Base-by-base conservation (phyloP, 2,888 invertebrate genomes). In the Parascotia fuliginaria region DNA sequence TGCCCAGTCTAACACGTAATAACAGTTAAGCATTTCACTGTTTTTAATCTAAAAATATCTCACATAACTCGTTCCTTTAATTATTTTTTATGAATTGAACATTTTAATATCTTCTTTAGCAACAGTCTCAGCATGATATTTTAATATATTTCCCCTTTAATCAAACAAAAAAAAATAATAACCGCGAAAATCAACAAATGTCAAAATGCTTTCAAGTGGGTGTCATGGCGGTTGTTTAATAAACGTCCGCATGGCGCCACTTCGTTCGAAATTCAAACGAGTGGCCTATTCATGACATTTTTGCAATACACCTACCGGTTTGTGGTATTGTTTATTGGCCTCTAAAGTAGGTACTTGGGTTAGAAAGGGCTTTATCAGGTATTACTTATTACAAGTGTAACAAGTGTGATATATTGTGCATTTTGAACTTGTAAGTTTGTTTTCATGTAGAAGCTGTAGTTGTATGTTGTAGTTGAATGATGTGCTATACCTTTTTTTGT, bases 221-320 rank as follows among this genome's bases (percentile, higher is more conserved):
- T 68, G 71, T 68, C 71, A 68, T 81, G 73, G 75, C 70, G 71
- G 72, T 70, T 77, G 79, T 83, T 81, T 81, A 81, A 81, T 83
- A 83, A 84, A 80, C 77, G 65, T 66, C 85, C 70, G 80, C 84
- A 83, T 78, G 86, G 73, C 83, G 79, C 83, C 87, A 79, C 88
- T 87, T 69, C 38, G 59, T 51, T 45, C 36, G 15, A 48, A 42
- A 79, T 79, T 80, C 83, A 83, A 81, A 82, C 80, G 83, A 85
- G 82, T 84, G 83, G 58, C 48, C 55, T 39, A 61, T 65, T 65
- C 66, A 58, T 41, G 49, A 44, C 55, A 33, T 58, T 69, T 69
- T 65, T 53, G 70, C 58, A 66, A 66, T 55, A 41, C 37, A 12
- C 33, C 11, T 52, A 49, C 43, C 55, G 32, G 33, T 49, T 49